These are phyloP conservation scores for Sepioteuthis lessoniana DNA, from an alignment of 2,888 invertebrate species.

Conservation along the genomic window DNA sequence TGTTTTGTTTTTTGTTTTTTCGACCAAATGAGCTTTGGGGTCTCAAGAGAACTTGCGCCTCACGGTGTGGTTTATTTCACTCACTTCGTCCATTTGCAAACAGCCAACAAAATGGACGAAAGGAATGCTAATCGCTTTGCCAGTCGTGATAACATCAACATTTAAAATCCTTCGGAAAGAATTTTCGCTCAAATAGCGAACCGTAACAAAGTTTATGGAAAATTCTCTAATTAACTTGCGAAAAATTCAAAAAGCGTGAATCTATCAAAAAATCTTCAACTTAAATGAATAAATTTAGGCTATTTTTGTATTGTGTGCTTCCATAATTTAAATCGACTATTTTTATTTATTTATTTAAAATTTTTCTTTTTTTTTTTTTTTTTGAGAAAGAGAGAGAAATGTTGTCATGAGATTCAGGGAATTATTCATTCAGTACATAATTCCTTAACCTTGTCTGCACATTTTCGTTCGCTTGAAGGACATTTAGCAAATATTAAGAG, in stretches of 20 bases:
- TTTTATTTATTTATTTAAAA: too few species aligned
- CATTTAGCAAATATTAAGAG: too few species aligned
- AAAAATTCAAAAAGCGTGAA: neutral
- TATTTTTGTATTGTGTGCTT: neutral
- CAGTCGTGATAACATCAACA: neutral
- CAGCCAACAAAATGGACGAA: neutral
- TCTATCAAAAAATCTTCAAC: constrained; percentile 7
- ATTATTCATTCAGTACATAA: too few species aligned
- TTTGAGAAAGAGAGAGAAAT: too few species aligned
- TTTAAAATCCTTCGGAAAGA: constrained; percentile 11
- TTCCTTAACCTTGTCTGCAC: too few species aligned
- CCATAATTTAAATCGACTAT: neutral
- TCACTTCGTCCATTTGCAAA: neutral
- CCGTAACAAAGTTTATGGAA: neutral
- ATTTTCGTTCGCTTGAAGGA: too few species aligned
- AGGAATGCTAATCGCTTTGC: neutral
- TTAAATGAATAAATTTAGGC: constrained; percentile 33
- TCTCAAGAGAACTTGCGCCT: too few species aligned
- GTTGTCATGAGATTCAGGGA: too few species aligned
- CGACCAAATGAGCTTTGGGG: too few species aligned
- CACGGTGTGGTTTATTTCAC: neutral
- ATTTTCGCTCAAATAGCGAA: neutral
- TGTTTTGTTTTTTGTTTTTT: too few species aligned
- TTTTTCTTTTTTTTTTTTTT: too few species aligned
- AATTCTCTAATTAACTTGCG: constrained; percentile 6